Evolutionary conservation across 2,797 vertebrate genomes (phyloP).

Genomic region (Coregonus ussuriensis): DNA sequence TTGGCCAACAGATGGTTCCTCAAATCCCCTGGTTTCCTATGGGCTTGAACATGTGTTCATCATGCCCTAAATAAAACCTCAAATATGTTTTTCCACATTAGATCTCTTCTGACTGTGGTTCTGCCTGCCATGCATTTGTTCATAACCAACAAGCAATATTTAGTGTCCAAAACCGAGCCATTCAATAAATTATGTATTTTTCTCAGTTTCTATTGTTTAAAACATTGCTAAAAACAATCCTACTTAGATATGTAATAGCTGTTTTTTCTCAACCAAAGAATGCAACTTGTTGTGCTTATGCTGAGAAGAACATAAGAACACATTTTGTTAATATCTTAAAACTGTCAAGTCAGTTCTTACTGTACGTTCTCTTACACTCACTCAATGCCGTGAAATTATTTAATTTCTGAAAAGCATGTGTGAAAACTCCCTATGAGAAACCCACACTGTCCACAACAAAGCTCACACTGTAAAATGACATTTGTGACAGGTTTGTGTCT

Average conservation of each 20-base stretch:
- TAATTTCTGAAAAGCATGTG: neutral
- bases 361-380: neutral
- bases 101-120: neutral
- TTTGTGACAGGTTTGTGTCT: slow-evolving; percentile 5
- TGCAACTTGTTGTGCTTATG: neutral
- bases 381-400: neutral
- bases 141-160: neutral
- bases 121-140: neutral
- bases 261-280: neutral
- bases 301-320: neutral
- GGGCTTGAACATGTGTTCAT: slow-evolving; percentile 74
- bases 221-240: neutral
- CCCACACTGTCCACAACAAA: neutral
- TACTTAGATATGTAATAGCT: neutral
- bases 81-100: slow-evolving; percentile 33
- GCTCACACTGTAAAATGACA: neutral
- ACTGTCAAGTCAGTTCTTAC: neutral
- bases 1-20: slow-evolving; percentile 81
- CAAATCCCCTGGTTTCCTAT: slow-evolving; percentile 75
- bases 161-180: neutral
- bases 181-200: neutral
- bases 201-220: neutral
- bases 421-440: slow-evolving; percentile 2
- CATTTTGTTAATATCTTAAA: neutral
- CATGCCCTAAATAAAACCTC: slow-evolving; percentile 57